phyloP scores from a whole-genome alignment of 2,113 vertebrate species.

The Thamnophis sirtalis region DNA sequence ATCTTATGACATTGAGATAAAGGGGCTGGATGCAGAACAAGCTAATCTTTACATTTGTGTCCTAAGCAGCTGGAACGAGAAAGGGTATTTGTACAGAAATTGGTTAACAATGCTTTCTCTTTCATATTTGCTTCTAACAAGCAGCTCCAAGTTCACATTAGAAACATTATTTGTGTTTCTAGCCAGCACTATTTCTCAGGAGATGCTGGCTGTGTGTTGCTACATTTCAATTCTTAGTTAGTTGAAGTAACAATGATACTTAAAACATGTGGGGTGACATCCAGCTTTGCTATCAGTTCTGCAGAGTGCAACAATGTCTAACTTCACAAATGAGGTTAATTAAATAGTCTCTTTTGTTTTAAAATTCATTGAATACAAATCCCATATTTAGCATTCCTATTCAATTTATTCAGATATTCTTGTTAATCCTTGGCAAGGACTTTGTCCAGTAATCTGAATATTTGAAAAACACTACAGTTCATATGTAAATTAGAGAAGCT shows the following conservation, averaged over 20 bases:
- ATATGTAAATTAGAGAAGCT: slow-evolving; percentile 63
- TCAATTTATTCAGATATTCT: slow-evolving; percentile 53
- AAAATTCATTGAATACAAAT: slow-evolving; percentile 53
- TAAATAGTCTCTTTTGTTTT: slow-evolving; percentile 59
- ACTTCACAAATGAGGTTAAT: slow-evolving; percentile 63
- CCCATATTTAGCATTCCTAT: slow-evolving; percentile 58
- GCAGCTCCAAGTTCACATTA: neutral
- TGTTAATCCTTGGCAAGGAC: slow-evolving; percentile 57
- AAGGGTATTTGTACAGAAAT: neutral
- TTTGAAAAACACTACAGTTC: slow-evolving; percentile 65
- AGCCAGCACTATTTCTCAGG: slow-evolving; percentile 22
- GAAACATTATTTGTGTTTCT: slow-evolving; percentile 5
- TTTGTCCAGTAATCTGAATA: slow-evolving; percentile 61
- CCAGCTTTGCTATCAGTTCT: slow-evolving; percentile 40
- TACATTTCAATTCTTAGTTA: slow-evolving; percentile 32
- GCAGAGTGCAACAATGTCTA: slow-evolving; percentile 40
- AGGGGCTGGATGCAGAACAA: neutral
- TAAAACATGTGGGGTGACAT: slow-evolving; percentile 3
- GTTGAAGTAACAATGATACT: slow-evolving; percentile 1
- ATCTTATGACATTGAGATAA: neutral
- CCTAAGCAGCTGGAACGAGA: neutral
- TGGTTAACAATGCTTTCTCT: neutral
- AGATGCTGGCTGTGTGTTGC: neutral
- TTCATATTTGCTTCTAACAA: neutral
- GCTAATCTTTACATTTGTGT: neutral